Base-by-base conservation (phyloP, 1,140 invertebrate species). In the Cataglyphis hispanica region DNA sequence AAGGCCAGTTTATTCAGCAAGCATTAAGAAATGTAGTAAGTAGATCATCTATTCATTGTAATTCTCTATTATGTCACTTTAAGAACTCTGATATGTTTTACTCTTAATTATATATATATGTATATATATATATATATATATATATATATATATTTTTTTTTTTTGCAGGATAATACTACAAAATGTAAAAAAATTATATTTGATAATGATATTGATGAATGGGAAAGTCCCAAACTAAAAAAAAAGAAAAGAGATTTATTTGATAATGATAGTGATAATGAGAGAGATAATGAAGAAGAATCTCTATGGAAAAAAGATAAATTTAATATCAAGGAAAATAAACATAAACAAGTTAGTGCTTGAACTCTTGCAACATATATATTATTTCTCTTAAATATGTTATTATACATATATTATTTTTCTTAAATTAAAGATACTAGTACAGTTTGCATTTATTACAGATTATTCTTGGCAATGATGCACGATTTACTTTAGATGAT, bases 151-250 rank as follows among this genome's bases (percentile, higher is more conserved):
- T 34, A 0, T 27, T 10, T 37, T 61, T 86, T 58, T 31, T 31
- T 34, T 92, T 92, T 93, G 75, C 89, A 96, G 96, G 95, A 96
- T 90, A 95, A 93, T 92, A 91, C 81, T 85, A 84, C 31, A n/a
- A 86, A 69, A 69, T 96, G 95, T 86, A 96, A 96, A 53, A 97
- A 96, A 93, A 95, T 96, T 67, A 92, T 95, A 89, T 96, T 96
- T 92, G 93, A 95, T 89, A 96, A 96, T 83, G 88, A 93, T 89
- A 92, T 95, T 81, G 88, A 92, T 13, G 31, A 70, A 13, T 16
- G 31, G 4, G 58, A 92, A 34, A 6, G 13, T 60, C 34, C 83
- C 63, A 80, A 88, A 74, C 75, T 58, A 90, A 89, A 84, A 94
- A 90, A 90, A 92, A 91, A 85, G 31, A 85, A 72, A 13, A 37